A percentile compares a stretch with the other conserved stretches of the same genome.
Conservation (phyloP, 2,113 vertebrate genomes). For the Butastur rufipennis region DNA sequence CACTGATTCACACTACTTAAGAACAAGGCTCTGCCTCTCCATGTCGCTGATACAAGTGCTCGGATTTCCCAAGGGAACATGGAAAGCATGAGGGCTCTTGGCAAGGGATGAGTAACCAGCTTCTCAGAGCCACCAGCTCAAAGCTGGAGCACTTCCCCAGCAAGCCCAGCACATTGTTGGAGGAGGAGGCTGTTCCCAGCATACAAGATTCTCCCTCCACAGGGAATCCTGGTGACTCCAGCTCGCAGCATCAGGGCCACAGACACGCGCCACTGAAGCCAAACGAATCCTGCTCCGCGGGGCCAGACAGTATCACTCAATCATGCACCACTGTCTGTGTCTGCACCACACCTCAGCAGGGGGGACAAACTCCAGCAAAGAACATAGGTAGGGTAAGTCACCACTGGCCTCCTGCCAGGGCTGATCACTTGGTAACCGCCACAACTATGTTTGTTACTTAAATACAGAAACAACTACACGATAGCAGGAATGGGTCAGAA, state of each 20-base stretch:
- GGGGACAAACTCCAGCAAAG: not conserved
- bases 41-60: accelerated
- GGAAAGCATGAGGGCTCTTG: not conserved
- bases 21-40: not conserved
- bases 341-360: accelerated
- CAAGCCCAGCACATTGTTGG: not conserved
- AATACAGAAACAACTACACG: not conserved
- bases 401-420: not conserved
- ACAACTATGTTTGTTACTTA: not conserved
- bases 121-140: not conserved
- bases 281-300: accelerated
- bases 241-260: not conserved
- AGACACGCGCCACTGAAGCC: not conserved
- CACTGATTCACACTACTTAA: not conserved
- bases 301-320: too few species aligned
- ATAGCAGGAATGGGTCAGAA: not conserved
- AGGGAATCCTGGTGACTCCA: not conserved
- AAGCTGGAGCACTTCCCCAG: not conserved
- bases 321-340: accelerated
- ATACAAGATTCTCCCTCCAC: not conserved
- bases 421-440: not conserved
- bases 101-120: not conserved
- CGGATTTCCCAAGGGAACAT: accelerated
- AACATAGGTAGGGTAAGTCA: not conserved
- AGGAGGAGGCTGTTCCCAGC: not conserved